Evolutionary conservation across 2,113 vertebrate species (phyloP), one percentile per base, ranked within the genome.

Genomic region (Sturnira hondurensis): DNA sequence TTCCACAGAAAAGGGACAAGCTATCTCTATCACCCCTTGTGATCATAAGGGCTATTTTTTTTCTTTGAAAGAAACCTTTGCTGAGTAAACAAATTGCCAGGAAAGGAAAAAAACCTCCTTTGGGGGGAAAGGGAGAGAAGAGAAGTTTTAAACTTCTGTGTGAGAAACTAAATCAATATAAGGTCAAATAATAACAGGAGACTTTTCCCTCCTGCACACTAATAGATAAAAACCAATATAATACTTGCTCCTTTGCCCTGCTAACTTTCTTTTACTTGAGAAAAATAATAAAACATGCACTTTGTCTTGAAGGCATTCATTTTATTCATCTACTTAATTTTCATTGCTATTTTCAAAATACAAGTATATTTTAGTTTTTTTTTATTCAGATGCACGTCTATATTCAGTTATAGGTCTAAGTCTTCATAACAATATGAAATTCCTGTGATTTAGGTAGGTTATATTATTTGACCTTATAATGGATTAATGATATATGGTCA

Each of bases 101-200:
- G 19, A 4, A 54, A 54, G n/a, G n/a, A 54, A 73, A 13, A 31
- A 63, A 12, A 26, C 71, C 12, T 33, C 61, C 26, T 81, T 45
- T 65, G 36, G 50, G 31, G 31, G 10, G 5, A 47, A 41, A 65
- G 43, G 28, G 16, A 70, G 3, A 70, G 38, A 88, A 50, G 19
- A 74, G 24, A 93, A 77, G 20, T 96, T 96, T 95, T 95, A 78
- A 95, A 93, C 54, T 91, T 95, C 71, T 73, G 10, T 83, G 61
- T 92, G 74, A 97, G 26, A 38, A 96, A 74, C n/a, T 56, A 86
- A 96, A 95, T 96, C 90, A 74, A 93, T 96, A 92, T 38, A 89
- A 89, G 70, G 80, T 96, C 93, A 96, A 85, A 86, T 87, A 92
- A 92, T 93, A 95, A 68, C 36, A 83, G 47, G 6, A 26, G 4